These are phyloP conservation scores for Temnothorax curvispinosus DNA, from an alignment of 1,140 invertebrate genomes.

Conservation along the genomic window DNA sequence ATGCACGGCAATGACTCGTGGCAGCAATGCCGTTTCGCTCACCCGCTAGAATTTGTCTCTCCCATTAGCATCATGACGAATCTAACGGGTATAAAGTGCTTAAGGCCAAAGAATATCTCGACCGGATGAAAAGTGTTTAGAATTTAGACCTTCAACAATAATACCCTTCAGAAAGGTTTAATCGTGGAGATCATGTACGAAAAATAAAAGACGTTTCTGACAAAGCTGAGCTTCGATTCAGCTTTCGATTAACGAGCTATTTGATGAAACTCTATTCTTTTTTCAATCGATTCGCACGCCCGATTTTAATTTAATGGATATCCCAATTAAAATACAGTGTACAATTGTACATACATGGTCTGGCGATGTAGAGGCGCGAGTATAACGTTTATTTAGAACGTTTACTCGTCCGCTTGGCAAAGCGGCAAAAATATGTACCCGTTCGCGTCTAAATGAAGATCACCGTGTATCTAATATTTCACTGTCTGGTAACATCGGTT, in stretches of 20 bases:
- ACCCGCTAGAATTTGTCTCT: background rate
- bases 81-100: background rate
- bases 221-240: background rate
- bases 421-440: background rate
- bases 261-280: background rate
- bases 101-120: background rate
- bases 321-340: conserved; percentile 1
- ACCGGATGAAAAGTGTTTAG: background rate
- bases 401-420: background rate
- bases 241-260: background rate
- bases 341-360: too few relatives aligned
- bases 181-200: background rate
- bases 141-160: background rate
- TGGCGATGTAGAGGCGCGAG: background rate
- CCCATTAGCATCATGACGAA: background rate
- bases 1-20: conserved; percentile 32
- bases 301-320: background rate
- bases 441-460: conserved; percentile 46
- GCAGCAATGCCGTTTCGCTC: background rate
- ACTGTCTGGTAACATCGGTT: conserved; percentile 50
- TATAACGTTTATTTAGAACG: conserved; percentile 26
- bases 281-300: background rate
- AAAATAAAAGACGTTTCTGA: background rate
- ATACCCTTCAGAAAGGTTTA: background rate
- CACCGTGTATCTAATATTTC: conserved; percentile 59